Evolutionary conservation across 37 sponge, comb jelly and placozoan species (phyloP).

Genomic region (Agelas oroides): DNA sequence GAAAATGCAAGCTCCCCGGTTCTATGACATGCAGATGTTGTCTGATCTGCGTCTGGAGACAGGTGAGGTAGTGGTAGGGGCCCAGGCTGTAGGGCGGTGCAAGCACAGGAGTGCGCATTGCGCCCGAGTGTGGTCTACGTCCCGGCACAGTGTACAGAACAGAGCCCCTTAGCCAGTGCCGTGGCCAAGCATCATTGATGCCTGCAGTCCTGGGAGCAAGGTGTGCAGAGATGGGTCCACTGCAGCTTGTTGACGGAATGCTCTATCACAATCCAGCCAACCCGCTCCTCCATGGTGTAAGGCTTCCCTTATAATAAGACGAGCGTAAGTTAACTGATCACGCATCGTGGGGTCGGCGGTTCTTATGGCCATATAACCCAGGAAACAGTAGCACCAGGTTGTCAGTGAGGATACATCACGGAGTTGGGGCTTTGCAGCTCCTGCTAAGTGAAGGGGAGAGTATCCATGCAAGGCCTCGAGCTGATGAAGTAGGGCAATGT

Average conservation of each 20-base stretch:
- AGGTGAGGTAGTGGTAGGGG: no score
- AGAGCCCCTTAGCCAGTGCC: not conserved
- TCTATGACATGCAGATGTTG: no score
- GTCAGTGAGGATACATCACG: conserved; percentile 6
- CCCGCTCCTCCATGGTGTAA: conserved; percentile 20
- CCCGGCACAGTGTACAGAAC: not conserved
- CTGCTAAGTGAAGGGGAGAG: not conserved
- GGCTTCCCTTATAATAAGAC: conserved; percentile 11
- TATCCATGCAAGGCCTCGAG: not conserved
- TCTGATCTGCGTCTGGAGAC: no score
- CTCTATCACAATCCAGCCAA: conserved; percentile 11
- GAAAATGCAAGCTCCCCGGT: no score
- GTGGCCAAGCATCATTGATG: not conserved
- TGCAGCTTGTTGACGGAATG: conserved; percentile 15
- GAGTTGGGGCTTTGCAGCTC: not conserved
- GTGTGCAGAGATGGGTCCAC: not conserved
- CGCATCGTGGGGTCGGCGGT: not conserved
- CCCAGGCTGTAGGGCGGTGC: no score
- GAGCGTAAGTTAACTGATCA: not conserved
- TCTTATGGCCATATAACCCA: conserved; percentile 1
- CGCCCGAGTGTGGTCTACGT: no score
- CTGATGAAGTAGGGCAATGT: conserved; percentile 1
- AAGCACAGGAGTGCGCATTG: no score
- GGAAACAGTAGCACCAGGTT: conserved; percentile 10
- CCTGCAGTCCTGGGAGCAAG: not conserved